Percentiles rank a stretch among this genome's conserved stretches.
Conservation (phyloP, 1,140 invertebrate species). For the Heterodera carotae region DNA sequence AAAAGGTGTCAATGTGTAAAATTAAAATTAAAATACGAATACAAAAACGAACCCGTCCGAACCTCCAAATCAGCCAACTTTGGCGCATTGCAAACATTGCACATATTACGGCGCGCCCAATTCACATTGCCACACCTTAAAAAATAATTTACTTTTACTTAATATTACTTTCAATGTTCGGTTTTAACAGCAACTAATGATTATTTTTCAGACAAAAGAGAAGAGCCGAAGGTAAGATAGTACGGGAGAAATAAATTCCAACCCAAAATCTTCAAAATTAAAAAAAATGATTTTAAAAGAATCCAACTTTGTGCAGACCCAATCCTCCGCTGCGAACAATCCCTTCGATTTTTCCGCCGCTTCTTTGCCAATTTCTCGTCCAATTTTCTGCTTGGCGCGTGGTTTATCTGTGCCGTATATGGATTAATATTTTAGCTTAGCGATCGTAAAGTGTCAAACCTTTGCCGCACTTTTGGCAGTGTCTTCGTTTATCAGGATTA, state of each 20-base stretch:
- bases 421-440: background rate
- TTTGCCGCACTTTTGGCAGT: conserved; percentile 57
- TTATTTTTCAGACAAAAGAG: too few species aligned
- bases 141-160: conserved; percentile 31
- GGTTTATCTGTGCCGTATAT: conserved; percentile 50
- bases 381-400: conserved; percentile 77
- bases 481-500: conserved; percentile 46
- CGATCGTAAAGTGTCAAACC: conserved; percentile 15
- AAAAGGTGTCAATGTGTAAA: conserved; percentile 7
- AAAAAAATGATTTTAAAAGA: too few species aligned
- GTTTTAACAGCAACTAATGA: too few species aligned
- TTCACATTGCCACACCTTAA: conserved; percentile 93
- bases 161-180: too few species aligned
- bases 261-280: conserved; percentile 70
- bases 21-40: background rate
- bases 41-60: conserved; percentile 67
- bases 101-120: conserved; percentile 92
- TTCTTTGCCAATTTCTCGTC: conserved; percentile 94
- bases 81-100: conserved; percentile 98
- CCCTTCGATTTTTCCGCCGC: conserved; percentile 97
- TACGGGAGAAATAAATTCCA: too few species aligned
- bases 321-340: conserved; percentile 96
- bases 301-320: conserved; percentile 93
- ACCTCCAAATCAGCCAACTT: conserved; percentile 88
- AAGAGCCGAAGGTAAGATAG: too few species aligned